Evolutionary conservation across 2,797 vertebrate genomes (phyloP).

Genomic region (Karalla daura): DNA sequence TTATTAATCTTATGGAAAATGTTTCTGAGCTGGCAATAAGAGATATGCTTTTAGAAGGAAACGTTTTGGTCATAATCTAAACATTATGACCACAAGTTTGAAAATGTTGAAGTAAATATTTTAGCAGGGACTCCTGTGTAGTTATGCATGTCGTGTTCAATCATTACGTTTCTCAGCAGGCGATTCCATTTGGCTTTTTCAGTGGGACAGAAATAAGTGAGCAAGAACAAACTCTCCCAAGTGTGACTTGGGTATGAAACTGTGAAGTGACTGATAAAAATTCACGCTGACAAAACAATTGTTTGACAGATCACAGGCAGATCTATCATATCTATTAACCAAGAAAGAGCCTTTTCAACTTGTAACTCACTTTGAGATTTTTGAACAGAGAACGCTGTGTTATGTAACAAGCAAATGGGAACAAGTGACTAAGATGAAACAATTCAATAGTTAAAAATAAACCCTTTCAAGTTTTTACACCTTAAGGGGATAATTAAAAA

Average conservation of each 20-base stretch:
- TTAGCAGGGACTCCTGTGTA: constrained; percentile 37
- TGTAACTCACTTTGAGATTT: neutral
- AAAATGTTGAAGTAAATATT: constrained; percentile 47
- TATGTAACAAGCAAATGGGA: neutral
- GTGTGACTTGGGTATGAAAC: constrained; percentile 33
- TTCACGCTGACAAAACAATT: constrained; percentile 32
- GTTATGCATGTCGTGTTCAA: constrained; percentile 49
- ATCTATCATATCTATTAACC: neutral
- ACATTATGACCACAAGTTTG: neutral
- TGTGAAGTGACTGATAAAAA: constrained; percentile 33
- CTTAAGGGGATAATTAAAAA: constrained; percentile 33
- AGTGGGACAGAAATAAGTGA: constrained; percentile 38
- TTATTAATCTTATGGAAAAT: too few species aligned
- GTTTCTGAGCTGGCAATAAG: too few species aligned
- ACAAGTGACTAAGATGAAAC: neutral
- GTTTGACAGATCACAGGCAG: constrained; percentile 26
- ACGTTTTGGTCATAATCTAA: neutral
- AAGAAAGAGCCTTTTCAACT: constrained; percentile 15
- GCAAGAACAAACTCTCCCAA: constrained; percentile 46
- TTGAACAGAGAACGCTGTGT: neutral
- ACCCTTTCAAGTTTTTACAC: constrained; percentile 3
- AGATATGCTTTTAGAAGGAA: too few species aligned
- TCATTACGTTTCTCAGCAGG: constrained; percentile 23
- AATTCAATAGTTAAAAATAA: constrained; percentile 18
- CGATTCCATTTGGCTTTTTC: constrained; percentile 41